Percentiles rank a stretch among this genome's conserved stretches.
Conservation (phyloP, 2,113 vertebrate species). For the Galeopterus variegatus region DNA sequence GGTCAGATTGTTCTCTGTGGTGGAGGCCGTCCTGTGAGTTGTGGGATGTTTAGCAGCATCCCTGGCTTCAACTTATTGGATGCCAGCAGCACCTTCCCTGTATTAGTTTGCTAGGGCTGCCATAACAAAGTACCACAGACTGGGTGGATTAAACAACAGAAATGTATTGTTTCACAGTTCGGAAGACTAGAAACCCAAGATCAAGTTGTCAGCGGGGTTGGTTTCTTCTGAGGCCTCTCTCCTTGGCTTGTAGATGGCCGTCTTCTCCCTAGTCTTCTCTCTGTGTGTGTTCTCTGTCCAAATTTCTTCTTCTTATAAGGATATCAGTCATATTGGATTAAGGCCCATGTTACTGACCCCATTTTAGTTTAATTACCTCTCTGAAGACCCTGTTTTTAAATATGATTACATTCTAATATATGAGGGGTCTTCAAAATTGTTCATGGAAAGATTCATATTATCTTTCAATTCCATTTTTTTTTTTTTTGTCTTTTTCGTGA, state of each 20-base stretch:
- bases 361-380: background rate
- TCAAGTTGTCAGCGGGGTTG: background rate
- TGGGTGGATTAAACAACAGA: background rate
- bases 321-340: background rate
- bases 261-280: background rate
- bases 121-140: background rate
- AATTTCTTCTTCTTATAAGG: background rate
- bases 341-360: background rate
- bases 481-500: too few species aligned
- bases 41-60: background rate
- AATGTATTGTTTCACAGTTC: background rate
- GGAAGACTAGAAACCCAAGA: background rate
- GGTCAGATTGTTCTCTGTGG: background rate
- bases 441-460: too few species aligned
- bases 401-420: background rate
- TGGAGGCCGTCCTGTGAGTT: rapidly evolving
- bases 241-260: background rate
- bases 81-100: background rate
- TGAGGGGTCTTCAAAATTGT: too few species aligned
- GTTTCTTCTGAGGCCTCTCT: background rate
- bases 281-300: background rate
- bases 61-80: background rate
- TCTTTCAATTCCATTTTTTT: too few species aligned
- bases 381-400: background rate
- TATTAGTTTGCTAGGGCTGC: background rate